phyloP scores from a whole-genome alignment of 2,113 vertebrate species.

The Pachypanchax playfairii region DNA sequence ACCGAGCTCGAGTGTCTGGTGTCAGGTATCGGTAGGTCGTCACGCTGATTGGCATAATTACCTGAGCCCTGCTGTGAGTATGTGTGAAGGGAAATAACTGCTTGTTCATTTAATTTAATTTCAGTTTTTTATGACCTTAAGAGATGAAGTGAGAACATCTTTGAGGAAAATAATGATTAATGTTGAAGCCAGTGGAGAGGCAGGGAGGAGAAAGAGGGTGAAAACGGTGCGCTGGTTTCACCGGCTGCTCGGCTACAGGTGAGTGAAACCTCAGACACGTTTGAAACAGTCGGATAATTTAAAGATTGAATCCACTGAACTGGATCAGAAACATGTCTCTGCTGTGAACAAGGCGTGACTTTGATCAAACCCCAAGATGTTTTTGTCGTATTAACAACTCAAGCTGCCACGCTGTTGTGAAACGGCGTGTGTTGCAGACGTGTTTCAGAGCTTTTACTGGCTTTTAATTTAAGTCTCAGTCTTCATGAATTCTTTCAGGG shows the following conservation, averaged over 20 bases:
- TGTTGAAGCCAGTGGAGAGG: constrained; percentile 19
- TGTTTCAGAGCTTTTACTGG: no score
- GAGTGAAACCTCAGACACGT: constrained; percentile 27
- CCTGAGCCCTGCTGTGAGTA: constrained; percentile 39
- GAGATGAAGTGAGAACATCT: constrained; percentile 3
- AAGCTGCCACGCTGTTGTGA: background rate
- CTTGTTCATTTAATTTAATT: background rate
- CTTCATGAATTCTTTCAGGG: no score
- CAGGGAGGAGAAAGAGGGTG: constrained; percentile 41
- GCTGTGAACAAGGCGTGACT: background rate
- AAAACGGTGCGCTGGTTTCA: constrained; percentile 58
- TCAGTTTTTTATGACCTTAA: background rate
- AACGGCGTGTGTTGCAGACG: background rate
- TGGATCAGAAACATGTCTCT: background rate
- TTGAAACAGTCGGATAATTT: background rate
- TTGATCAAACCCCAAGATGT: background rate
- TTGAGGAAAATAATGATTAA: constrained; percentile 38
- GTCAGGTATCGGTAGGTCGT: constrained; percentile 57
- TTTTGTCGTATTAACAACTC: background rate
- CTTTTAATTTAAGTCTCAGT: no score
- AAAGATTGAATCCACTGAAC: background rate
- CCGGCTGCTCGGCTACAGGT: constrained; percentile 70
- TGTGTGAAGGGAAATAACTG: constrained; percentile 24
- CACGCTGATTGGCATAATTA: constrained; percentile 59
- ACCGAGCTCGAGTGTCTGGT: constrained; percentile 69